Conservation (phyloP, 2,797 vertebrate species). For the Sebastes ruberrimus region DNA sequence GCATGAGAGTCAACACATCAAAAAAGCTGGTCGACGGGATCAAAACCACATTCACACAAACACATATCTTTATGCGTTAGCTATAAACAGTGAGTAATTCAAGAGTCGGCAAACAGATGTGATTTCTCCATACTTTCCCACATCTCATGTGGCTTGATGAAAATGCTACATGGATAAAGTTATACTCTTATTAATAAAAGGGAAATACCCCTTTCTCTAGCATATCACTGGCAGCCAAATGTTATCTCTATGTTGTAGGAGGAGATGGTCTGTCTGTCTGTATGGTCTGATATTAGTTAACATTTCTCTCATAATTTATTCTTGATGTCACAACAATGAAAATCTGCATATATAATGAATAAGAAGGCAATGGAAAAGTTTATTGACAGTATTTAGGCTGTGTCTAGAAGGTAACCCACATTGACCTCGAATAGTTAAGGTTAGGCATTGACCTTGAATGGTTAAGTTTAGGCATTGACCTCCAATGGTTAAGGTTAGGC, state of each 20-base stretch:
- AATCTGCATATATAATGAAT: neutral
- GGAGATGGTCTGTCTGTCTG: neutral
- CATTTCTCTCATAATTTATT: neutral
- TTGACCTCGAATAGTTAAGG: too few species aligned
- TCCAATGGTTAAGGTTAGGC: too few species aligned
- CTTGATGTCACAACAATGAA: neutral
- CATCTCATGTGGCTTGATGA: slow-evolving; percentile 16
- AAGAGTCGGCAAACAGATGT: slow-evolving; percentile 45
- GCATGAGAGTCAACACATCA: slow-evolving; percentile 54
- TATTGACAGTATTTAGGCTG: neutral
- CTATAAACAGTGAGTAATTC: slow-evolving; percentile 40
- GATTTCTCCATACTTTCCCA: slow-evolving; percentile 24
- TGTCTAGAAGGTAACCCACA: too few species aligned
- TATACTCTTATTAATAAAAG: neutral
- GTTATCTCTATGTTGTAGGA: neutral
- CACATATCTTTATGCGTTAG: slow-evolving; percentile 39
- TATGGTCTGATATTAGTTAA: neutral
- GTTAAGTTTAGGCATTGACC: too few species aligned
- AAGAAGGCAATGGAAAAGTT: neutral
- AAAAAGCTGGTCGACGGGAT: slow-evolving; percentile 44
- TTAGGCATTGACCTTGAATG: too few species aligned
- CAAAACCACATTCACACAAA: slow-evolving; percentile 55
- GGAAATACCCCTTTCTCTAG: neutral
- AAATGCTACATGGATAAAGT: neutral
- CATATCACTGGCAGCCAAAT: neutral